Conservation (phyloP, 2,113 vertebrate species). For the Heterocephalus glaber region DNA sequence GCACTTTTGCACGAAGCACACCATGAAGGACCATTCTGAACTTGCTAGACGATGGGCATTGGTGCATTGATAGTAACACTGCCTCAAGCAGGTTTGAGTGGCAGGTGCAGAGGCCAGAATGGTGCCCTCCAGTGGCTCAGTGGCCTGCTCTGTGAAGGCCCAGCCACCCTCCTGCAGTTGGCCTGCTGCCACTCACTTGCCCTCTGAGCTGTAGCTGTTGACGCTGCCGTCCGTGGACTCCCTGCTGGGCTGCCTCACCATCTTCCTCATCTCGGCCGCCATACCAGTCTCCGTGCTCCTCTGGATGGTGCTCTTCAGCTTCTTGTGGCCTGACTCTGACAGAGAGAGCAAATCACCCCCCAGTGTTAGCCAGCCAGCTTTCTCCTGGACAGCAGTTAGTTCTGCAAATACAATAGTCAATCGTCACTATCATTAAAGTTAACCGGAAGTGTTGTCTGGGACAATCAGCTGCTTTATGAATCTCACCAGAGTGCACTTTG, state of each 20-base stretch:
- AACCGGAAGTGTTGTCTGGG: background rate
- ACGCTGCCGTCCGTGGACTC: conserved; percentile 99
- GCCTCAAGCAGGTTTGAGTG: background rate
- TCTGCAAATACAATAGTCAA: background rate
- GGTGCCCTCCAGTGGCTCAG: background rate
- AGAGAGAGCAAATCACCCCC: conserved; percentile 45
- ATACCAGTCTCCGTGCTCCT: conserved; percentile 98
- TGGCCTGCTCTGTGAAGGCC: too few species aligned
- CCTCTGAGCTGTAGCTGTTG: conserved; percentile 97
- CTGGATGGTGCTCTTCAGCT: conserved; percentile 96
- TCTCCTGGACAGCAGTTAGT: background rate
- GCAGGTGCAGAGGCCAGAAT: background rate
- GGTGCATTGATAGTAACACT: background rate
- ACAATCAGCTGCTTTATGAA: background rate
- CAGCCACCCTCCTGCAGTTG: rapidly evolving
- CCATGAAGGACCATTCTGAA: background rate
- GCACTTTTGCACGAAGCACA: background rate
- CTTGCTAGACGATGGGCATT: background rate
- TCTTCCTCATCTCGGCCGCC: conserved; percentile 96
- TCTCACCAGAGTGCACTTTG: background rate
- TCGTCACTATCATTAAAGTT: background rate
- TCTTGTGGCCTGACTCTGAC: conserved; percentile 95
- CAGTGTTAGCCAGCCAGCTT: background rate
- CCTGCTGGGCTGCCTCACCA: conserved; percentile 96
- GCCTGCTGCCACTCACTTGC: conserved; percentile 90